These are phyloP conservation scores for Tamias sibiricus DNA, from an alignment of 2,113 vertebrate species.

Conservation along the genomic window DNA sequence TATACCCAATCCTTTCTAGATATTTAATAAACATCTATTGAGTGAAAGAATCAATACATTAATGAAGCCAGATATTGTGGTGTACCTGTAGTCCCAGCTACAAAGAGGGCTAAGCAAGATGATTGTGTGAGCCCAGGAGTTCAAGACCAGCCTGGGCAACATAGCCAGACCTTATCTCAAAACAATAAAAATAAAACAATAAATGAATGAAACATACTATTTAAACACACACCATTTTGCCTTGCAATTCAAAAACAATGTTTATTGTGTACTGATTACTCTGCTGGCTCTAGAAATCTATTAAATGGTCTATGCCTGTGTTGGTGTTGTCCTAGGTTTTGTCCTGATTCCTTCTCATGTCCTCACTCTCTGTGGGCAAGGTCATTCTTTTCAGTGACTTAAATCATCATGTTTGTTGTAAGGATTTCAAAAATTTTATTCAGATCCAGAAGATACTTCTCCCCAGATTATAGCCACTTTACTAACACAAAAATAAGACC, in stretches of 20 bases:
- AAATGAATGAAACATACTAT: neutral
- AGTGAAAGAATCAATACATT: neutral
- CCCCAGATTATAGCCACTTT: neutral
- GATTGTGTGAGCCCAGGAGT: neutral
- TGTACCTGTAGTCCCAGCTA: neutral
- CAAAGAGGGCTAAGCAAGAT: neutral
- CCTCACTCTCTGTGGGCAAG: neutral
- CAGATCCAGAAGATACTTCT: neutral
- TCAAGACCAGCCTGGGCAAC: neutral
- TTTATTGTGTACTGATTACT: neutral
- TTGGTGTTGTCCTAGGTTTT: neutral
- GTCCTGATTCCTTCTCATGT: neutral
- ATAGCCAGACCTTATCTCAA: neutral
- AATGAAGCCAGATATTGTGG: neutral
- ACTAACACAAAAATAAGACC: neutral
- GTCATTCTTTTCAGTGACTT: neutral
- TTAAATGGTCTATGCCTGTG: neutral
- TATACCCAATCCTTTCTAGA: neutral
- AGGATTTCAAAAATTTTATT: neutral
- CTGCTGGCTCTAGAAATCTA: neutral
- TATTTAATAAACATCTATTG: neutral
- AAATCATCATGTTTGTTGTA: neutral
- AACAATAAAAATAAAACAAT: neutral
- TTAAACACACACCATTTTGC: neutral
- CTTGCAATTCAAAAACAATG: neutral